A percentile compares a stretch with the other conserved stretches of the same genome.
Conservation (phyloP, 2,113 vertebrate genomes). For the western clawed frog (Xenopus tropicalis) region UCB_Xtro_10.0 CM004444.2:103918001-103918500, state of each 20-base stretch:
- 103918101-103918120: slow-evolving; percentile 52
- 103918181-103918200: slow-evolving; percentile 30
- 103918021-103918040: slow-evolving; percentile 69
- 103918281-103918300: slow-evolving; percentile 43
- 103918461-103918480: no score
- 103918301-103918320: slow-evolving; percentile 43
- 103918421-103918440: no score
- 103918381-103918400: no score
- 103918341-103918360: slow-evolving; percentile 32
- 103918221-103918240: slow-evolving; percentile 13
- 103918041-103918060: slow-evolving; percentile 79
- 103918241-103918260: slow-evolving; percentile 32
- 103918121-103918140: slow-evolving; percentile 51
- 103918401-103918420: no score
- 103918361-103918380: slow-evolving; percentile 29
- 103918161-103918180: slow-evolving; percentile 43
- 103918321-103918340: slow-evolving; percentile 36
- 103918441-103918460: no score
- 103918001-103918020: slow-evolving; percentile 86
- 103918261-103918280: slow-evolving; percentile 37
- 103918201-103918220: slow-evolving; percentile 30
- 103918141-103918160: slow-evolving; percentile 47
- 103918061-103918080: slow-evolving; percentile 77
- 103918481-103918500: no score
- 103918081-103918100: slow-evolving; percentile 63